Evolutionary conservation across 2,888 invertebrate genomes (phyloP).

Genomic region (Mylabris sibirica): DNA sequence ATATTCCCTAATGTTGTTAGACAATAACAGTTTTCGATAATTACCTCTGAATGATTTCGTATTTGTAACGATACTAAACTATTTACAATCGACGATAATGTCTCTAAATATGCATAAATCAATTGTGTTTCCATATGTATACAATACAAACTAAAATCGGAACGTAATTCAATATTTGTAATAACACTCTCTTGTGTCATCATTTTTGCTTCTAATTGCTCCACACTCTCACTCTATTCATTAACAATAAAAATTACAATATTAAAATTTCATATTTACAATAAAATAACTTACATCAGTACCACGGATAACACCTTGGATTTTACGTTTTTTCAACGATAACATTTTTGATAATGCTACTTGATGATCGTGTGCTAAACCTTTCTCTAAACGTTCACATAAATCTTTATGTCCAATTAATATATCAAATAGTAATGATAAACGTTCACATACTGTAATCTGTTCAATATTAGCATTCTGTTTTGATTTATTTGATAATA

Average conservation of each 20-base stretch:
- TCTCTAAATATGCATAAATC: conserved; percentile 68
- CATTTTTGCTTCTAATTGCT: conserved; percentile 68
- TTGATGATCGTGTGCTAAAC: conserved; percentile 69
- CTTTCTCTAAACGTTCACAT: conserved; percentile 69
- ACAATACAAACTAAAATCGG: conserved; percentile 69
- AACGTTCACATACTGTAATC: conserved; percentile 65
- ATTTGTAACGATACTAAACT: conserved; percentile 66
- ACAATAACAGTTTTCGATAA: no score
- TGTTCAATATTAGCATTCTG: conserved; percentile 66
- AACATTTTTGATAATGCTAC: conserved; percentile 69
- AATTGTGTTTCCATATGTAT: conserved; percentile 70
- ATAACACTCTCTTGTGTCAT: conserved; percentile 70
- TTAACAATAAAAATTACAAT: not conserved
- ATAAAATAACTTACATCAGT: conserved; percentile 63
- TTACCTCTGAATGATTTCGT: conserved; percentile 66
- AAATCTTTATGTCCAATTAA: conserved; percentile 66
- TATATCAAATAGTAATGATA: conserved; percentile 65
- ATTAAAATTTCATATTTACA: not conserved
- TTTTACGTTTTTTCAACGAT: conserved; percentile 68
- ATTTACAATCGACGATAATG: conserved; percentile 66
- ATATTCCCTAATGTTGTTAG: no score
- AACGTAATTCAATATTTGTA: conserved; percentile 68
- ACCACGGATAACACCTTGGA: conserved; percentile 70
- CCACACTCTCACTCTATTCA: conserved; percentile 67
- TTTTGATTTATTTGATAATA: conserved; percentile 62